Evolutionary conservation across 2,113 vertebrate genomes (phyloP).

Genomic region (Nothobranchius kuhntae): DNA sequence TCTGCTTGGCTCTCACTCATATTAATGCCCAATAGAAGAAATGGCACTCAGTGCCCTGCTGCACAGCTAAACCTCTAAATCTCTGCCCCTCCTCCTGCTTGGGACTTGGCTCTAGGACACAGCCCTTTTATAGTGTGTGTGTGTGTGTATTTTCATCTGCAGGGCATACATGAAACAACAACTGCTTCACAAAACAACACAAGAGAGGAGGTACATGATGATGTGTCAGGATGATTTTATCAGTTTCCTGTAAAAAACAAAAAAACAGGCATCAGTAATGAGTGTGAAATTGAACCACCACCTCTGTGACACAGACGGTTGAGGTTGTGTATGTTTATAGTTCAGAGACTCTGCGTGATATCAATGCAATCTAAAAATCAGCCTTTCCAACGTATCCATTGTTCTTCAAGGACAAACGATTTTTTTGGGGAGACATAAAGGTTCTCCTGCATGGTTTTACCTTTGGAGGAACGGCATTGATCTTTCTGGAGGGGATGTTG

Average conservation of each 20-base stretch:
- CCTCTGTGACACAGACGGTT: conserved; percentile 3
- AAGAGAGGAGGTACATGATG: neutral
- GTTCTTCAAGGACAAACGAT: conserved; percentile 53
- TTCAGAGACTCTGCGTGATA: conserved; percentile 12
- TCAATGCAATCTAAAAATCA: conserved; percentile 42
- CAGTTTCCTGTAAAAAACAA: conserved; percentile 6
- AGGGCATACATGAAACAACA: conserved; percentile 19
- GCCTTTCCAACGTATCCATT: conserved; percentile 30
- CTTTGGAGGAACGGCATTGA: conserved; percentile 28
- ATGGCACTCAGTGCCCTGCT: conserved; percentile 47
- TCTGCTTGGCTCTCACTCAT: conserved; percentile 42
- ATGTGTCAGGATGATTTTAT: conserved; percentile 5
- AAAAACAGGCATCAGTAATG: neutral
- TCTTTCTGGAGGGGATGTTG: conserved; percentile 5
- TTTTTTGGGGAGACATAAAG: conserved; percentile 36
- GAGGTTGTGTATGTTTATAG: conserved; percentile 6
- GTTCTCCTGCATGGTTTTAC: conserved; percentile 28
- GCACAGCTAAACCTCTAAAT: conserved; percentile 50
- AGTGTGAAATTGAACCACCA: neutral
- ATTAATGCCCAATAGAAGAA: conserved; percentile 49
- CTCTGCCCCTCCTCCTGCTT: conserved; percentile 26
- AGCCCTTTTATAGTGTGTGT: too few species aligned
- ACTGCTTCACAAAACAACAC: neutral
- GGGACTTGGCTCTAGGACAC: conserved; percentile 3
- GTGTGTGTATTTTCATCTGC: conserved; percentile 22